Evolutionary conservation across 2,888 invertebrate genomes (phyloP).

Genomic region (Chloroclysta siterata): DNA sequence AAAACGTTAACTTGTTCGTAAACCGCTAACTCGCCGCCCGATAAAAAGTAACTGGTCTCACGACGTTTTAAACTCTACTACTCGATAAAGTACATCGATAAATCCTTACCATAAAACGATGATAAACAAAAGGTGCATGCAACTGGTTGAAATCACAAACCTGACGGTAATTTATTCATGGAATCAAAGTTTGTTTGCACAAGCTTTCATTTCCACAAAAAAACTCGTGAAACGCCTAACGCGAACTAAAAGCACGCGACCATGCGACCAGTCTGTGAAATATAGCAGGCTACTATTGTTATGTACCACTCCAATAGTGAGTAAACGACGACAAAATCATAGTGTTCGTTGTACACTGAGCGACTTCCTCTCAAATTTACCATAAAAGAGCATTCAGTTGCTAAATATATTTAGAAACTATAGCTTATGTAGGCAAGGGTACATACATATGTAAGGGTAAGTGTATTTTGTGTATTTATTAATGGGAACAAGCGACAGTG

Average conservation of each 20-base stretch:
- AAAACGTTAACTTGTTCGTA: too few relatives aligned
- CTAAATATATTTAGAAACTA: too few relatives aligned
- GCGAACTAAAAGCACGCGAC: slow-evolving; percentile 30
- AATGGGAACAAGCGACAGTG: too few relatives aligned
- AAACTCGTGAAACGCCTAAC: slow-evolving; percentile 37
- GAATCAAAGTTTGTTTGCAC: slow-evolving; percentile 34
- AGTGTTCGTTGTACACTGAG: background rate
- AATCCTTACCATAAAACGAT: background rate
- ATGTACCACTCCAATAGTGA: background rate
- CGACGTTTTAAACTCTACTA: too few relatives aligned
- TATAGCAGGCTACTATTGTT: slow-evolving; percentile 24
- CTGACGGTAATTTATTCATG: slow-evolving; percentile 37
- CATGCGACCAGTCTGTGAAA: slow-evolving; percentile 25
- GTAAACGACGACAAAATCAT: background rate
- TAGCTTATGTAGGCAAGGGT: too few relatives aligned
- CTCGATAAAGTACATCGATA: too few relatives aligned
- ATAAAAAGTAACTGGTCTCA: too few relatives aligned
- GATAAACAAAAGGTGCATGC: slow-evolving; percentile 29
- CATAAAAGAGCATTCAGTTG: too few relatives aligned
- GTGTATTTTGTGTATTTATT: too few relatives aligned
- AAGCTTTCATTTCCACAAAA: slow-evolving; percentile 34
- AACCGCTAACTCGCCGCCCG: too few relatives aligned
- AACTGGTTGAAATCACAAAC: slow-evolving; percentile 29
- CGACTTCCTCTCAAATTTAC: too few relatives aligned
- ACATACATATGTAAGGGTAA: too few relatives aligned